These are phyloP conservation scores for Dynastes tityus DNA, from an alignment of 2,888 invertebrate species.

Conservation along the genomic window DNA sequence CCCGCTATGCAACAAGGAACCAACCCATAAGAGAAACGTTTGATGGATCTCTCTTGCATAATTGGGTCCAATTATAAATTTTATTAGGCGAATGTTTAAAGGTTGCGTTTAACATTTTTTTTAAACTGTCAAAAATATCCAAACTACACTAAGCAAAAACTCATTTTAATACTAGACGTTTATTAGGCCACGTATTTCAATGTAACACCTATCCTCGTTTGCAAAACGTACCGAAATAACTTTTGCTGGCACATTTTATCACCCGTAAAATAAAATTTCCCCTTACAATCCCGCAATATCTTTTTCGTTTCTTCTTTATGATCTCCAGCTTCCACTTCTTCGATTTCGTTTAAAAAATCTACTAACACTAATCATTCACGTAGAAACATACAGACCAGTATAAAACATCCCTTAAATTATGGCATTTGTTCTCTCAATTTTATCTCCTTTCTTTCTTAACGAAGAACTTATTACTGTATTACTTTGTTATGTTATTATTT, in stretches of 20 bases:
- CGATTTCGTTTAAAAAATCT: conserved; percentile 24
- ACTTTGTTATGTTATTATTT: neutral
- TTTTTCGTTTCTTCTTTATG: neutral
- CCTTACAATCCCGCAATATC: neutral
- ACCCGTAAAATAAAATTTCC: neutral
- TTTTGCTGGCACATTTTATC: neutral
- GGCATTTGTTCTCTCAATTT: conserved; percentile 18
- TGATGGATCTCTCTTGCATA: too few relatives aligned
- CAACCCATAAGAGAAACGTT: too few relatives aligned
- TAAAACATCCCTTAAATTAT: conserved; percentile 53
- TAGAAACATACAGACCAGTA: conserved; percentile 52
- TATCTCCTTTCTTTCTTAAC: conserved; percentile 6
- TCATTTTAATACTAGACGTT: too few relatives aligned
- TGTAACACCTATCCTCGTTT: too few relatives aligned
- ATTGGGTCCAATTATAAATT: too few relatives aligned
- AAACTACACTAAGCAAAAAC: too few relatives aligned
- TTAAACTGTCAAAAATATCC: too few relatives aligned
- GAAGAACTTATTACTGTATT: neutral
- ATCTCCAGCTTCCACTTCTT: neutral
- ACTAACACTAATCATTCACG: conserved; percentile 40
- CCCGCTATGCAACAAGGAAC: too few relatives aligned
- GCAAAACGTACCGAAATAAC: neutral
- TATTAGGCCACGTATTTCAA: neutral
- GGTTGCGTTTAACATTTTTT: too few relatives aligned
- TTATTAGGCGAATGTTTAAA: too few relatives aligned